These are phyloP conservation scores for Bovichtus variegatus DNA, from an alignment of 2,797 vertebrate species.

Conservation along the genomic window DNA sequence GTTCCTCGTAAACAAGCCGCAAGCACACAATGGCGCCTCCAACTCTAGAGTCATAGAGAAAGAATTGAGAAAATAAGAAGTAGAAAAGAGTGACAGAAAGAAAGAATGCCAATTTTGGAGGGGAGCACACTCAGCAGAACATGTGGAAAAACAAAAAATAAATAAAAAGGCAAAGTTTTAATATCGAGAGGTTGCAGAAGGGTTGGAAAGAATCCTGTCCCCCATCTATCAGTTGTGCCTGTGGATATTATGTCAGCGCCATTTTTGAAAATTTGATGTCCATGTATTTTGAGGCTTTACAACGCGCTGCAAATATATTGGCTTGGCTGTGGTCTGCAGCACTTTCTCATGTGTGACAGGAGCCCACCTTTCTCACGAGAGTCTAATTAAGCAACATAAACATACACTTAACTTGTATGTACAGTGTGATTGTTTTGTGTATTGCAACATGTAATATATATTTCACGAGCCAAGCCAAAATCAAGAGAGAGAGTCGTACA, in stretches of 20 bases:
- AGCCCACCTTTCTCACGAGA: neutral
- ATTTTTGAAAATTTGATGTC: neutral
- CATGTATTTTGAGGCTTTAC: neutral
- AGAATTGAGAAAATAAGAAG: conserved; percentile 55
- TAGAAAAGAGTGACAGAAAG: conserved; percentile 40
- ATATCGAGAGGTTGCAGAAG: neutral
- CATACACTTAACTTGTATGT: neutral
- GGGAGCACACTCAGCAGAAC: conserved; percentile 36
- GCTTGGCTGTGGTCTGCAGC: neutral
- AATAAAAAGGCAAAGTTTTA: conserved; percentile 14
- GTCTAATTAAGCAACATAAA: neutral
- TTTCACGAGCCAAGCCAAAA: conserved; percentile 20
- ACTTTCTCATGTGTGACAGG: conserved; percentile 1
- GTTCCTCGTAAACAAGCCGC: conserved; percentile 82
- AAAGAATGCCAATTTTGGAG: conserved; percentile 38
- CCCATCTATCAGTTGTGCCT: neutral
- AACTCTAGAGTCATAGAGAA: conserved; percentile 63
- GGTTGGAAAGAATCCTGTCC: conserved; percentile 8
- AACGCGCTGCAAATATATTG: neutral
- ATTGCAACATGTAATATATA: conserved; percentile 15
- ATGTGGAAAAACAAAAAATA: conserved; percentile 30
- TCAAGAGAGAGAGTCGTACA: neutral
- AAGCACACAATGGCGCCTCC: conserved; percentile 82
- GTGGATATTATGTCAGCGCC: neutral
- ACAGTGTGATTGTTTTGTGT: neutral